These are phyloP conservation scores for Philonicus albiceps DNA, from an alignment of 2,888 invertebrate genomes.

Conservation along the genomic window DNA sequence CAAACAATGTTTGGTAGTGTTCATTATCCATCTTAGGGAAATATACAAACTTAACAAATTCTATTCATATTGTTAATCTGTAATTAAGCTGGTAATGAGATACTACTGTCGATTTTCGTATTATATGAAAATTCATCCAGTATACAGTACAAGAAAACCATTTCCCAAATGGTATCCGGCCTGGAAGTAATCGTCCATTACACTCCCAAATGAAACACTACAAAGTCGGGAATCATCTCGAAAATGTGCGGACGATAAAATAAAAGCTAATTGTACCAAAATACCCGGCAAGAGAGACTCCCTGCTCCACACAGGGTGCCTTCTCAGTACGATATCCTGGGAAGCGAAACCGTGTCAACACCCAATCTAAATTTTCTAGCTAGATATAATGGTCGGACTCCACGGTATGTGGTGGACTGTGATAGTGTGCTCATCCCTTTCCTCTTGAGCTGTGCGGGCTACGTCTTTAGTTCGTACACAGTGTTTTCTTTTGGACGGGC, in stretches of 20 bases:
- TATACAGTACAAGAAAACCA: background rate
- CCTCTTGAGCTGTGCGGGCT: background rate
- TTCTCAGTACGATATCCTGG: background rate
- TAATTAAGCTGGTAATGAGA: background rate
- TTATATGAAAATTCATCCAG: background rate
- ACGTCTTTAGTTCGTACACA: background rate
- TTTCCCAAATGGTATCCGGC: background rate
- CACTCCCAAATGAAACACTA: background rate
- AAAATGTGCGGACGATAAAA: conserved; percentile 9
- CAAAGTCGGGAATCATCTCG: background rate
- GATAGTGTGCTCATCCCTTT: background rate
- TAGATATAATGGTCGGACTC: background rate
- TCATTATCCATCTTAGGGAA: background rate
- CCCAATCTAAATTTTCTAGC: background rate
- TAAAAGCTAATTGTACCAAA: background rate
- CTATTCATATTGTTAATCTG: background rate
- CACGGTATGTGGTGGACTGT: background rate
- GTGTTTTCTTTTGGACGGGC: background rate
- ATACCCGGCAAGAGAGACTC: background rate
- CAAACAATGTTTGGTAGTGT: background rate
- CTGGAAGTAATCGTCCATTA: background rate
- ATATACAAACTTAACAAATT: background rate
- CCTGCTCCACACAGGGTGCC: background rate
- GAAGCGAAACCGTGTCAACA: background rate
- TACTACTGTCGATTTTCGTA: background rate